Evolutionary conservation across 1,140 invertebrate species (phyloP).

Genomic region (Rhynchophorus ferrugineus): DNA sequence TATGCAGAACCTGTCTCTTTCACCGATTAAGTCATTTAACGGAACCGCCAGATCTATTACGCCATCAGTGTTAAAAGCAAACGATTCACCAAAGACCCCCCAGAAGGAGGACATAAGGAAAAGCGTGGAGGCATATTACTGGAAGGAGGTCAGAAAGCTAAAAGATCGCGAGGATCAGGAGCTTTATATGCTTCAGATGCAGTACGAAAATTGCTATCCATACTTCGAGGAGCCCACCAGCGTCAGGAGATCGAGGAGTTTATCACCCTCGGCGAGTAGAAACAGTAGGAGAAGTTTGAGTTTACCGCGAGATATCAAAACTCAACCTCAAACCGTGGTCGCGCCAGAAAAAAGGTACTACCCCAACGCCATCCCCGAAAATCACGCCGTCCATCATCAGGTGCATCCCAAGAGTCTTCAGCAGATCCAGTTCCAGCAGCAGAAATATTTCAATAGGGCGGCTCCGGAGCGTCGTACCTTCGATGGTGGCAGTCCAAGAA

Average conservation of each 20-base stretch:
- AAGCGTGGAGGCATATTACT: slow-evolving; percentile 51
- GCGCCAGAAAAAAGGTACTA: slow-evolving; percentile 7
- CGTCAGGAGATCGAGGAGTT: slow-evolving; percentile 30
- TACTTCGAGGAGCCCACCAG: slow-evolving; percentile 32
- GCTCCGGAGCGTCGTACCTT: slow-evolving; percentile 28
- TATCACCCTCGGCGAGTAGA: slow-evolving; percentile 24
- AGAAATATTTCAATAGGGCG: slow-evolving; percentile 23
- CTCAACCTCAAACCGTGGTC: not conserved
- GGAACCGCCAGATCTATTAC: slow-evolving; percentile 16
- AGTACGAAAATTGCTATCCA: slow-evolving; percentile 22
- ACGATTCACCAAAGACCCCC: slow-evolving; percentile 26
- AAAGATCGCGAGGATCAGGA: slow-evolving; percentile 49
- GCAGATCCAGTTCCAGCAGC: slow-evolving; percentile 21
- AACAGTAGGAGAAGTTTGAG: slow-evolving; percentile 34
- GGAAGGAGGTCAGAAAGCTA: slow-evolving; percentile 51
- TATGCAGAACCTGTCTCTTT: slow-evolving; percentile 15
- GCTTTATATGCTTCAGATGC: slow-evolving; percentile 34
- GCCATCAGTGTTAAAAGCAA: slow-evolving; percentile 12
- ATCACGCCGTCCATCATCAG: slow-evolving; percentile 15
- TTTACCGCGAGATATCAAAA: slow-evolving; percentile 32
- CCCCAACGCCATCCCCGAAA: slow-evolving; percentile 30
- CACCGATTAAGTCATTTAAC: slow-evolving; percentile 16
- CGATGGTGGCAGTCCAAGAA: slow-evolving; percentile 11
- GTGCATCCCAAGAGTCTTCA: slow-evolving; percentile 20
- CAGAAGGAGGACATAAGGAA: slow-evolving; percentile 42